Evolutionary conservation across 2,888 invertebrate genomes (phyloP).

Genomic region (Meiosimyza platycephala): DNA sequence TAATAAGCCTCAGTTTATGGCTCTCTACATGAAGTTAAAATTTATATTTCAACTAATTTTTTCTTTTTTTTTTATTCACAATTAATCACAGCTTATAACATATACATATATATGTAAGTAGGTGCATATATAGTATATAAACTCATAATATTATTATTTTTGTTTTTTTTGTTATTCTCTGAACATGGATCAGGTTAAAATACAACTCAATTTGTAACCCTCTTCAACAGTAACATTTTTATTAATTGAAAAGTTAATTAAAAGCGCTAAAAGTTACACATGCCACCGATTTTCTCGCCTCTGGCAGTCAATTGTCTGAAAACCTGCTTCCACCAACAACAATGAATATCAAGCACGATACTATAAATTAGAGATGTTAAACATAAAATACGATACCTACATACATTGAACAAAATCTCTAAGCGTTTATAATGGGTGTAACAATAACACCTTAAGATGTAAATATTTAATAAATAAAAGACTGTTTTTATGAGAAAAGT

Average conservation of each 20-base stretch:
- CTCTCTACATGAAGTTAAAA: too few species aligned
- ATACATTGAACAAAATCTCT: too few species aligned
- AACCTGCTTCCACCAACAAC: constrained; percentile 42
- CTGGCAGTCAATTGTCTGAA: constrained; percentile 52
- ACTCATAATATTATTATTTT: too few species aligned
- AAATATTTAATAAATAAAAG: too few species aligned
- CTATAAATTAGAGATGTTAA: constrained; percentile 21
- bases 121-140: too few species aligned
- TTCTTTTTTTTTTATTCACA: too few species aligned
- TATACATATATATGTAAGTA: too few species aligned
- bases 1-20: too few species aligned
- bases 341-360: constrained; percentile 49
- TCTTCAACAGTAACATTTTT: constrained; percentile 49
- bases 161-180: not conserved
- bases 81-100: too few species aligned
- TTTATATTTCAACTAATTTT: too few species aligned
- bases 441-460: not conserved
- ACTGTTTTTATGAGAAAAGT: too few species aligned
- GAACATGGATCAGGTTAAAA: not conserved
- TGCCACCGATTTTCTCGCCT: constrained; percentile 62
- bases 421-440: not conserved
- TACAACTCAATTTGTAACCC: constrained; percentile 11
- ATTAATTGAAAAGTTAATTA: constrained; percentile 65
- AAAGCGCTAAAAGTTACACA: constrained; percentile 64
- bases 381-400: too few species aligned